phyloP scores from a whole-genome alignment of 2,888 invertebrate genomes.

The Mythimna ferrago region DNA sequence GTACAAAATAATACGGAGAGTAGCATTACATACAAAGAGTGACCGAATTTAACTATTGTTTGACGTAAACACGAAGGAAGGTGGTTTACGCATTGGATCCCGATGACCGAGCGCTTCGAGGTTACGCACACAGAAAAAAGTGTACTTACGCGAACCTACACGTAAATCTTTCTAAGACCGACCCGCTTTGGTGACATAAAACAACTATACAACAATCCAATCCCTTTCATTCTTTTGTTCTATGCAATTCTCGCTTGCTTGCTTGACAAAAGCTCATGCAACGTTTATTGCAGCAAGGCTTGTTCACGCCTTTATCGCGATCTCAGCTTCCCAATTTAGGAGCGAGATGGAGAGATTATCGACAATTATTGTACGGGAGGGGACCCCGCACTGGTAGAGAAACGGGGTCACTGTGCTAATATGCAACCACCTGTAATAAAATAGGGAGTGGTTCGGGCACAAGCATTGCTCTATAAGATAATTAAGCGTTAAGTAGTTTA shows the following conservation, averaged over 20 bases:
- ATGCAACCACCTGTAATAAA: conserved; percentile 72
- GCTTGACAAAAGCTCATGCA: conserved; percentile 62
- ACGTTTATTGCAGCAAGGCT: conserved; percentile 58
- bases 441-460: conserved; percentile 52
- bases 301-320: conserved; percentile 73
- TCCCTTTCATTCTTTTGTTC: conserved; percentile 25
- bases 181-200: no score
- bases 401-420: conserved; percentile 83
- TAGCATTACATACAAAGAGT: no score
- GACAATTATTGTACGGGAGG: conserved; percentile 73
- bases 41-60: no score
- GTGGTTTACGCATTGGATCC: no score
- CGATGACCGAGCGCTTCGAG: no score
- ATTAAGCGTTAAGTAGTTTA: neutral
- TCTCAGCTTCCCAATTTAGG: conserved; percentile 82
- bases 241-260: conserved; percentile 40
- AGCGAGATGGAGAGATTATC: conserved; percentile 81
- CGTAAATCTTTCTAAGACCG: no score
- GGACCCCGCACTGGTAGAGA: conserved; percentile 73
- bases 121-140: no score
- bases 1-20: no score
- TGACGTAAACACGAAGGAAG: no score
- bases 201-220: neutral
- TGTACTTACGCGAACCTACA: no score
- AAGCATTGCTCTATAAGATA: conserved; percentile 12